Evolutionary conservation across 2,113 vertebrate genomes (phyloP).

Genomic region (Rostratula benghalensis): DNA sequence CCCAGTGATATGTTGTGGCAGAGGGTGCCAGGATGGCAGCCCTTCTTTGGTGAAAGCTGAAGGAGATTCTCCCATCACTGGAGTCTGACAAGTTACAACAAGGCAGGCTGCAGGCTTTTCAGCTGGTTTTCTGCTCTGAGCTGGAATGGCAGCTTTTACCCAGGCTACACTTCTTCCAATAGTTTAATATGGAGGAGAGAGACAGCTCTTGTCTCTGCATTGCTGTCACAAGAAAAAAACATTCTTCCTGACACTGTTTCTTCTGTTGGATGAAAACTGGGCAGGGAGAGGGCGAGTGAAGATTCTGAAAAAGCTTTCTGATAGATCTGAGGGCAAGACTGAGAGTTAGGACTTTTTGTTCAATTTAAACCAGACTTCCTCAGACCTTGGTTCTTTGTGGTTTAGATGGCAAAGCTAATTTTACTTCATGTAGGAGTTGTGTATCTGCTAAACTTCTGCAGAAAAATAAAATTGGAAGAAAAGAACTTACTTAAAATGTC

Average conservation of each 20-base stretch:
- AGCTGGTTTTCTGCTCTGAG: background rate
- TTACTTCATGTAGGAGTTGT: background rate
- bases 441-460: background rate
- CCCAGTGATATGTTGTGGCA: background rate
- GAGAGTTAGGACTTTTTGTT: background rate
- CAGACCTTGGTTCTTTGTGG: background rate
- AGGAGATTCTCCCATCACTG: background rate
- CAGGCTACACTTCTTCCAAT: background rate
- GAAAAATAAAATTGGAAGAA: background rate
- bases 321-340: background rate
- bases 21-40: background rate
- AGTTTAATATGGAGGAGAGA: background rate
- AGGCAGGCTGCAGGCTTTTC: background rate
- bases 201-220: background rate
- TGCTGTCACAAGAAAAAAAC: background rate
- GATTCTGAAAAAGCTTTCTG: background rate
- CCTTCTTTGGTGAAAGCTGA: background rate
- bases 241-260: background rate
- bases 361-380: background rate
- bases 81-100: background rate
- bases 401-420: background rate
- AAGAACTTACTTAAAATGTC: background rate
- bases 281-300: background rate
- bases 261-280: background rate
- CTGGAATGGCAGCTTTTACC: background rate